Base-by-base conservation (phyloP, 2,113 vertebrate species). In the Taurulus bubalis region DNA sequence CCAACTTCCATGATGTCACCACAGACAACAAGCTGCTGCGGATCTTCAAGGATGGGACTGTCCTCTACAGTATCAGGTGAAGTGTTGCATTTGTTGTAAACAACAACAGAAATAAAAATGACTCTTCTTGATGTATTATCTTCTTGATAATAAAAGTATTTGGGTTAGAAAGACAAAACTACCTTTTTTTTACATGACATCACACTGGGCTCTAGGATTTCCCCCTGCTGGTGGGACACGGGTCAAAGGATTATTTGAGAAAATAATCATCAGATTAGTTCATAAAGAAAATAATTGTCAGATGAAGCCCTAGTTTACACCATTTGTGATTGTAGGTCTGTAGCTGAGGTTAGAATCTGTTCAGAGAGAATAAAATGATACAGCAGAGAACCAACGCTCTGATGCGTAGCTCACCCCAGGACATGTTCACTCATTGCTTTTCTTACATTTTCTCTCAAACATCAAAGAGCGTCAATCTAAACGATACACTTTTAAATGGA, bases 1-100 rank as follows among this genome's bases (percentile, higher is more conserved):
- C 98, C 87, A 99, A 99, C 90, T 99, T 99, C 92, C 98, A 99
- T 3, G 98, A 99, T 34, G 98, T 99, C 77, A 99, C 98, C 11
- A 99, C 98, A 3, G 98, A 99, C 91, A 99, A 99, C 94, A 99
- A 99, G 90, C 93, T 99, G 82, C 95, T 99, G 87, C 95, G 98
- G 84, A 99, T 99, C 95, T 99, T 98, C 85, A 99, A 99, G 90
- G 96, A 98, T 49, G 98, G 98, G 71, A 99, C 96, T 59, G 98
- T 99, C 53, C 94, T 99, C 62, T 99, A 99, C 94, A 99, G 98
- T 79, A 99, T 99, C 93, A 98, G 98, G 98, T 99, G 93, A 38
- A 59, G 40, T 7, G 6, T 11, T 14, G 3, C 14, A 47, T n/a
- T 4, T 8, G 56, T 14, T 66, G n/a, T 63, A 16, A 34, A 28